Base-by-base conservation (phyloP, 2,113 vertebrate genomes). In the Coreoperca whiteheadi region DNA sequence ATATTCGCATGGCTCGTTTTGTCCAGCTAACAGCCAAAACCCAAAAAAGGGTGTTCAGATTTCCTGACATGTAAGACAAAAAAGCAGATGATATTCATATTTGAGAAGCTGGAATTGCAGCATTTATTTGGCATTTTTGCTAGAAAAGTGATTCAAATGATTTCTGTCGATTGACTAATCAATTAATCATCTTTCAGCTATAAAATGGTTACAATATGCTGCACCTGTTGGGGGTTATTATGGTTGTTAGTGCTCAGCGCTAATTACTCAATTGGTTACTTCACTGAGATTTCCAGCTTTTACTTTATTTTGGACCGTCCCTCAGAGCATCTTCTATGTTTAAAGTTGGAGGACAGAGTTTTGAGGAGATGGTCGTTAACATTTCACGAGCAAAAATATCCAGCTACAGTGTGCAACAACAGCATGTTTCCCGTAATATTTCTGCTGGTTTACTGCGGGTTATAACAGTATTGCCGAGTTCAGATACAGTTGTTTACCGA, bases 401-500 rank as follows among this genome's bases (percentile, higher is more conserved):
- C 12, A 12, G 2, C 14, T 28, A 9, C 23, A 28, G n/a, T 21
- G 43, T 30, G 25, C 65, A 50, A 21, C 65, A 68, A 25, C 43
- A 23, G 46, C 43, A 28, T 37, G 30, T 39, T 39, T 8, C 39
- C 2, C 25, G 2, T 20, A 34, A 57, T 57, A n/a, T n/a, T 48
- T 34, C 64, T 59, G 23, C 32, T 8, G 39, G 48, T 25, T 68
- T 32, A 15, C 41, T 53, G 34, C n/a, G 64, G 57, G 30, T 80
- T 60, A 18, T n/a, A 11, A 12, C 11, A 37, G 32, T 4, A 8
- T 34, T 32, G 2, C 14, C 51, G 43, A 25, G 30, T 15, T 77
- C 18, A 25, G 34, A 65, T 20, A 25, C 37, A 77, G 69, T 50
- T 65, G 16, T 76, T 64, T 43, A 57, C 41, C 54, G 59, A 4